Conservation (phyloP, 2,797 vertebrate genomes). For the Poecile montanus region DNA sequence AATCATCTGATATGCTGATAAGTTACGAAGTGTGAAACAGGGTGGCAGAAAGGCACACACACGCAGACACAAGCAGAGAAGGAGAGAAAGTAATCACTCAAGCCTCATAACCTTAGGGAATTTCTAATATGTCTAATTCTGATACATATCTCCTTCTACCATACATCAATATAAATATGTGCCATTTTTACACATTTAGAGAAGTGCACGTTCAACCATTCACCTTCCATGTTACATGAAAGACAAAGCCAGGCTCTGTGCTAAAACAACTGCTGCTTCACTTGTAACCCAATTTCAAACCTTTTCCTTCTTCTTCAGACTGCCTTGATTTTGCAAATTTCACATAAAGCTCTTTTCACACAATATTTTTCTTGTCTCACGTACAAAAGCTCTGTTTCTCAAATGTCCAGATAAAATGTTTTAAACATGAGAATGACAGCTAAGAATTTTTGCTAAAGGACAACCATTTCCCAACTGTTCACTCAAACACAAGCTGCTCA, state of each 20-base stretch:
- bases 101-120: neutral
- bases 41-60: neutral
- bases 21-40: neutral
- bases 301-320: neutral
- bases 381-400: neutral
- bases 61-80: neutral
- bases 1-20: neutral
- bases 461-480: neutral
- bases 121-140: neutral
- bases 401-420: neutral
- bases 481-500: conserved; percentile 22
- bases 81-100: neutral
- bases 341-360: neutral
- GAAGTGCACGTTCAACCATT: neutral
- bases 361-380: neutral
- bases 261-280: neutral
- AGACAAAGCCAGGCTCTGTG: neutral
- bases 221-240: neutral
- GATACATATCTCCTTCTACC: neutral
- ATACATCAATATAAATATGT: neutral
- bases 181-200: neutral
- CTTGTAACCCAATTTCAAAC: neutral
- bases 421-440: neutral
- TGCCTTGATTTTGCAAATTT: neutral
- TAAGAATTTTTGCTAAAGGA: conserved; percentile 1